Percentiles rank a stretch among this genome's conserved stretches.
These are phyloP conservation scores for Theocolax elegans DNA, from an alignment of 1,140 invertebrate species.

Conservation along the genomic window DNA sequence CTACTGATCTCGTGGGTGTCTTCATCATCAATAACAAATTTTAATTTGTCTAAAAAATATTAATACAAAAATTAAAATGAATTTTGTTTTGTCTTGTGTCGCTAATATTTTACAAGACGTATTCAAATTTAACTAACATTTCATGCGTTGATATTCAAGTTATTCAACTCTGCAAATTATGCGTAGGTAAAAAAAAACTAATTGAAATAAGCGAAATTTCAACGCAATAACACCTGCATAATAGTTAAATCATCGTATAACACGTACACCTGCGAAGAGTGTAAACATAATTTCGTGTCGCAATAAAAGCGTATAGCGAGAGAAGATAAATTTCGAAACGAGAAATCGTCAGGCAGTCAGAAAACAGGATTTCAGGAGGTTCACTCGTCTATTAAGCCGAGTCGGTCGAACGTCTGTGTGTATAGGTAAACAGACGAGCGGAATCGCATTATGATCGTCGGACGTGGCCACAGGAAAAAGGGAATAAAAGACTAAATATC, in stretches of 20 bases:
- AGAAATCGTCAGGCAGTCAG: background rate
- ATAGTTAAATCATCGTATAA: background rate
- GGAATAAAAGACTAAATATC: conserved; percentile 30
- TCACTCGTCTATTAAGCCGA: background rate
- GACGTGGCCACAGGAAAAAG: background rate
- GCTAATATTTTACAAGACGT: too few species aligned
- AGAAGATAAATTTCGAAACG: background rate
- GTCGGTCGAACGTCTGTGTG: background rate
- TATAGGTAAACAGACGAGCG: background rate
- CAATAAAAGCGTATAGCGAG: background rate
- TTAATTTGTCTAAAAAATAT: too few species aligned
- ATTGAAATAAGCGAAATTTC: too few species aligned
- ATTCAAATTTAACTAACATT: too few species aligned
- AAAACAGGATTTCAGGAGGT: background rate
- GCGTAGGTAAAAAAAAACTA: too few species aligned
- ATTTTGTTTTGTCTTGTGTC: too few species aligned
- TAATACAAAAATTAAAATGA: too few species aligned
- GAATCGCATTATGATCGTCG: conserved; percentile 5
- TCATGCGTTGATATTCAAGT: too few species aligned
- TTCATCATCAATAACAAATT: too few species aligned
- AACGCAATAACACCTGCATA: too few species aligned
- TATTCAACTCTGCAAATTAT: too few species aligned
- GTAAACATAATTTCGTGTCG: background rate
- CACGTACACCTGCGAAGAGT: background rate
- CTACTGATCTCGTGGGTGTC: too few species aligned